These are phyloP conservation scores for Labia minor DNA, from an alignment of 2,888 invertebrate genomes.

Conservation along the genomic window DNA sequence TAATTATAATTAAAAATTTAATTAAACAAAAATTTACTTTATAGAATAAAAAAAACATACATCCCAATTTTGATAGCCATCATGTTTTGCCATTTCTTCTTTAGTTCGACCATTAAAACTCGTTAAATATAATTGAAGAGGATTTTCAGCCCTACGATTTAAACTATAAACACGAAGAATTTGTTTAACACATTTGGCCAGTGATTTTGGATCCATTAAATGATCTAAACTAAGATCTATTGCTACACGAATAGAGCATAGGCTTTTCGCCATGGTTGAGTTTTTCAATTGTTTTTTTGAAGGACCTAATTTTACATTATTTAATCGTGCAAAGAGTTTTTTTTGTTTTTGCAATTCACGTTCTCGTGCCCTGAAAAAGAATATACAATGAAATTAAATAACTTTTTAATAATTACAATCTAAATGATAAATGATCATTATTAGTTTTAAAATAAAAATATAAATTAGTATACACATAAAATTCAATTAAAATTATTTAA, in stretches of 20 bases:
- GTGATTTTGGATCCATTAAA: slow-evolving; percentile 79
- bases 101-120: slow-evolving; percentile 66
- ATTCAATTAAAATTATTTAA: background rate
- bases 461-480: slow-evolving; percentile 15
- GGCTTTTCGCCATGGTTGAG: slow-evolving; percentile 55
- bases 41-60: slow-evolving; percentile 41
- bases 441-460: background rate
- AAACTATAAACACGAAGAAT: slow-evolving; percentile 80
- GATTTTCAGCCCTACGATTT: slow-evolving; percentile 69
- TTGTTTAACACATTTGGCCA: slow-evolving; percentile 82
- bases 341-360: slow-evolving; percentile 59
- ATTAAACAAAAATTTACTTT: slow-evolving; percentile 13
- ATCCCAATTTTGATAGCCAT: slow-evolving; percentile 89
- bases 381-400: background rate
- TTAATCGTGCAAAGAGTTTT: slow-evolving; percentile 54
- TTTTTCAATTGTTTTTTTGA: slow-evolving; percentile 68
- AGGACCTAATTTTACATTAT: slow-evolving; percentile 62
- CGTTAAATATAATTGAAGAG: slow-evolving; percentile 72
- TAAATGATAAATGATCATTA: slow-evolving; percentile 17
- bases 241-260: slow-evolving; percentile 58
- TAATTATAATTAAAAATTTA: background rate
- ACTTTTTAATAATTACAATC: background rate
- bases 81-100: slow-evolving; percentile 63
- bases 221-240: slow-evolving; percentile 87
- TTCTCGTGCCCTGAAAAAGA: slow-evolving; percentile 45